Percentiles rank a stretch among this genome's conserved stretches.
Conservation (phyloP, 2,797 vertebrate species). For the Heteromormyrus szaboi region DNA sequence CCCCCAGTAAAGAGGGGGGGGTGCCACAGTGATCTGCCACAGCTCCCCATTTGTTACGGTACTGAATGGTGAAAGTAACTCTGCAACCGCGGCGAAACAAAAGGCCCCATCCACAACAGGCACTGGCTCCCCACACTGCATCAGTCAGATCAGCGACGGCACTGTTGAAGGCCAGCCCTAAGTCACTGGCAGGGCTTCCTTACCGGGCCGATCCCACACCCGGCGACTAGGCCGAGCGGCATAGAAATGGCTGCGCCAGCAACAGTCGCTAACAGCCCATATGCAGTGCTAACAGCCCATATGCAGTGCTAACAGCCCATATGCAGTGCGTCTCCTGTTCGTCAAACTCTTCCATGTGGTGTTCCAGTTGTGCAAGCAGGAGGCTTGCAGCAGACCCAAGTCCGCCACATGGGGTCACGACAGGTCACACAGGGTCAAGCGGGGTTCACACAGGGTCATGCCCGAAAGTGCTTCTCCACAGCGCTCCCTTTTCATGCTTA, state of each 20-base stretch:
- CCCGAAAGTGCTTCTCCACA: background rate
- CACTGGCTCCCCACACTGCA: background rate
- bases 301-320: too few relatives aligned
- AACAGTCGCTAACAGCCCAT: too few relatives aligned
- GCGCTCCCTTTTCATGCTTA: background rate
- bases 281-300: too few relatives aligned
- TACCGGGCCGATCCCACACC: background rate
- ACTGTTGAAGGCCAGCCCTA: background rate
- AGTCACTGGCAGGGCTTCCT: background rate
- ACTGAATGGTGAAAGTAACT: background rate
- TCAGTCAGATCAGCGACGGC: background rate
- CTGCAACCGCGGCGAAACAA: background rate
- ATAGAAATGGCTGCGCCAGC: background rate
- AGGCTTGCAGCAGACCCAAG: background rate
- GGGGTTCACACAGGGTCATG: background rate
- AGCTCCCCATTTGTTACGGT: background rate
- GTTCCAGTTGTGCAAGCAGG: background rate
- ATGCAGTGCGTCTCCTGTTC: background rate
- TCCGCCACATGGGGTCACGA: background rate
- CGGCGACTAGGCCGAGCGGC: background rate
- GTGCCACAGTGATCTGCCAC: background rate
- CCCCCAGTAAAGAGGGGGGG: background rate
- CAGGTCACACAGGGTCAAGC: background rate
- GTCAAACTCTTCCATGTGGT: background rate
- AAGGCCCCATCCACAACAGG: background rate